These are phyloP conservation scores for Odontamblyopus rebecca DNA, from an alignment of 2,797 vertebrate genomes.

Conservation along the genomic window DNA sequence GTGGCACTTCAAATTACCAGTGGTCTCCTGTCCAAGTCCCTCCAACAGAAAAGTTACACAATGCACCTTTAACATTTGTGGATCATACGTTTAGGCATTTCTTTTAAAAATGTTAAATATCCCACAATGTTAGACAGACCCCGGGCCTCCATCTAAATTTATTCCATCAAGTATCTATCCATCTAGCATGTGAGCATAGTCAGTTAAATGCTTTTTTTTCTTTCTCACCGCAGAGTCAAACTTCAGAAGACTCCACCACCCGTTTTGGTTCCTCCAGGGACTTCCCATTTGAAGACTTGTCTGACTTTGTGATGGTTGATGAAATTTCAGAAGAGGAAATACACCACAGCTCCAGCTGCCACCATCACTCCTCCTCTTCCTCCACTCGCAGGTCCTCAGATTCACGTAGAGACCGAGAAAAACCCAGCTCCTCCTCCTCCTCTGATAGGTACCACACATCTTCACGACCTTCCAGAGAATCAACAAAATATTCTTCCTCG, in stretches of 20 bases:
- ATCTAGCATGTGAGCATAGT: too few relatives aligned
- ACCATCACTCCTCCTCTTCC: background rate
- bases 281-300: constrained; percentile 62
- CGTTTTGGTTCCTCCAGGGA: constrained; percentile 53
- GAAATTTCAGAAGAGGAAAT: constrained; percentile 82
- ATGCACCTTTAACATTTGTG: too few relatives aligned
- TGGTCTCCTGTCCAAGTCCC: too few relatives aligned
- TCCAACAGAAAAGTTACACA: too few relatives aligned
- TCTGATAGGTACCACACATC: constrained; percentile 6
- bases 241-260: constrained; percentile 44
- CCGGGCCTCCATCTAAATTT: too few relatives aligned
- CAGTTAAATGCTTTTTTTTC: background rate
- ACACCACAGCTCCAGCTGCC: background rate
- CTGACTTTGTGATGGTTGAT: constrained; percentile 92
- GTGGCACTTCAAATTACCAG: too few relatives aligned
- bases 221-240: constrained; percentile 3
- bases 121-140: background rate
- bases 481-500: constrained; percentile 12
- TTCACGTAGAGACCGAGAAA: constrained; percentile 1
- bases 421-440: background rate
- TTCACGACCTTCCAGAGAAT: constrained; percentile 8
- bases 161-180: too few relatives aligned
- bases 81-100: too few relatives aligned
- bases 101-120: too few relatives aligned
- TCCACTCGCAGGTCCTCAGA: constrained; percentile 5